Evolutionary conservation across 2,113 vertebrate species (phyloP).

Genomic region (Halcyon malimbica): DNA sequence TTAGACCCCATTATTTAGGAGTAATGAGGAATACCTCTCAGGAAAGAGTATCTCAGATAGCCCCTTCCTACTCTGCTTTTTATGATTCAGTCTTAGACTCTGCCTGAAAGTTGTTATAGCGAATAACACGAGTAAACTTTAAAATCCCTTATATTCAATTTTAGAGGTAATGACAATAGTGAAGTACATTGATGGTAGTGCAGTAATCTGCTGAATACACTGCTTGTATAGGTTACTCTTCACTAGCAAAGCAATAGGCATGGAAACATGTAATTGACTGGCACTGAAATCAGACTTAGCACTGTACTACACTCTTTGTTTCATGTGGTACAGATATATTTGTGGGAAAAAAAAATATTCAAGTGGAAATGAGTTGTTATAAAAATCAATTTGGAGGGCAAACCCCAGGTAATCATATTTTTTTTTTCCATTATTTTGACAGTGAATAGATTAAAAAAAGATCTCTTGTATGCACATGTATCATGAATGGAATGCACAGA

Average conservation of each 20-base stretch:
- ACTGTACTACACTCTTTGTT: neutral
- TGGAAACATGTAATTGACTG: neutral
- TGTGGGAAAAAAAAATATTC: neutral
- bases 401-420: neutral
- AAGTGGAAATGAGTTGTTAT: neutral
- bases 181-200: neutral
- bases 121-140: neutral
- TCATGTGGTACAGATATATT: neutral
- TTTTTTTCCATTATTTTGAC: neutral
- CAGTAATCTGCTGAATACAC: neutral
- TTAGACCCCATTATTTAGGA: neutral
- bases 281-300: neutral
- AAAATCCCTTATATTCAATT: neutral
- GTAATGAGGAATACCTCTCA: neutral
- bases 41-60: neutral
- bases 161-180: neutral
- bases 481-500: neutral
- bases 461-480: neutral
- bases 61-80: neutral
- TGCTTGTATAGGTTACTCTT: neutral
- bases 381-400: neutral
- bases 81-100: neutral
- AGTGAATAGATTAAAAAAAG: neutral
- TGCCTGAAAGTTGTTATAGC: neutral
- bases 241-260: neutral